Evolutionary conservation across 92 coral and sea anemone genomes (phyloP).

Genomic region (Parazoanthus swiftii): DNA sequence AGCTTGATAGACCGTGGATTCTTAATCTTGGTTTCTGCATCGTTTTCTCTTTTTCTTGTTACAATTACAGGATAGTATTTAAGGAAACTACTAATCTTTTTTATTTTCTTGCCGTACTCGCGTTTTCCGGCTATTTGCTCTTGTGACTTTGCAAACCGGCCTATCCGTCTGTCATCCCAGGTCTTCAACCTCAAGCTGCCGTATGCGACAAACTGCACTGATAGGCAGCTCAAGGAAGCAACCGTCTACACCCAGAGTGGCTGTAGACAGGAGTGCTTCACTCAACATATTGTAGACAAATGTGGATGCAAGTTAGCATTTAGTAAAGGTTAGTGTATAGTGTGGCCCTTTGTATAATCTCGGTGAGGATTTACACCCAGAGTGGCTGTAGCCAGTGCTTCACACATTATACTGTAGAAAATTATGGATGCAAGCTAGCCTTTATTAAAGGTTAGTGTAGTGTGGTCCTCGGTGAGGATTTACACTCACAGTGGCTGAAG

Average conservation of each 20-base stretch:
- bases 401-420: neutral
- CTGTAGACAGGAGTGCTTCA: too few species aligned
- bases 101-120: neutral
- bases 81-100: neutral
- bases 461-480: neutral
- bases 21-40: too few species aligned
- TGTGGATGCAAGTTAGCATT: conserved; percentile 23
- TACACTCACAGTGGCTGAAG: neutral
- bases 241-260: conserved; percentile 12
- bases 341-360: too few species aligned
- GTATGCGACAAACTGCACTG: conserved; percentile 26
- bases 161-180: neutral
- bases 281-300: neutral
- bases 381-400: conserved; percentile 9
- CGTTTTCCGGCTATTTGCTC: neutral
- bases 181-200: neutral
- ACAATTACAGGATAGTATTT: too few species aligned
- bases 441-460: conserved; percentile 17
- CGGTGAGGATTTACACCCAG: conserved; percentile 20
- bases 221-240: conserved; percentile 24
- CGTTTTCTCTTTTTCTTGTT: too few species aligned
- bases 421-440: conserved; percentile 13
- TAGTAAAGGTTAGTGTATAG: conserved; percentile 4
- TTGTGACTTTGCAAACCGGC: neutral
- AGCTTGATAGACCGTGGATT: too few species aligned